Base-by-base conservation (phyloP, 2,113 vertebrate species). In the Sander vitreus region DNA sequence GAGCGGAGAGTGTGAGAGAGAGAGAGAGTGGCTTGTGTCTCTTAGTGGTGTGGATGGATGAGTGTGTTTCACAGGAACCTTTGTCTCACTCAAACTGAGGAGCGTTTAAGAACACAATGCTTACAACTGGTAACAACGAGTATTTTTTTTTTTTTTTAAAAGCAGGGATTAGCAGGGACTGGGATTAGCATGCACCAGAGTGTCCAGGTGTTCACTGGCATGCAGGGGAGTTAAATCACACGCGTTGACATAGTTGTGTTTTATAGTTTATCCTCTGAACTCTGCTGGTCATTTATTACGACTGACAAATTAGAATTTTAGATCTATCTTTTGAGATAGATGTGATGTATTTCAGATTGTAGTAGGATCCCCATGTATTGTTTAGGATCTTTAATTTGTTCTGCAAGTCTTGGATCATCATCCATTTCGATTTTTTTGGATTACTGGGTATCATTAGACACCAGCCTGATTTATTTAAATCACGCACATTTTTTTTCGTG, bases 171-270 rank as follows among this genome's bases (percentile, higher is more conserved):
- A 89, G 84, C 79, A 70, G 68, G 30, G 53, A 59, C 6, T 10
- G 80, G 82, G 83, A 81, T 85, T 74, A 81, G 70, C 82, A 64
- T 79, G 73, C 55, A 23, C 5, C 58, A 21, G 78, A 63, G 33
- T 74, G 70, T 85, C 76, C 78, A 84, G 83, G 70, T 62, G 68
- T 79, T 88, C 78, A 71, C 76, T 33, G 50, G 19, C 86, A 85
- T 85, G 86, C 84, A 84, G 76, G 57, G 14, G 6, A 73, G 68
- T 76, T 73, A 6, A 58, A 50, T 59, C 75, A 63, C 69, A 68
- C 85, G 67, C 39, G 76, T 3, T 36, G n/a, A 67, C 3, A 39
- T 33, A 15, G 47, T 64, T 54, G n/a, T 55, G 45, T 19, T 67
- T 66, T 23, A 57, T 48, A 0, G 48, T 58, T 71, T 48, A 5